Evolutionary conservation across 2,888 invertebrate species (phyloP), one percentile per base, ranked within the genome.

Genomic region (Glaucopsyche alexis): DNA sequence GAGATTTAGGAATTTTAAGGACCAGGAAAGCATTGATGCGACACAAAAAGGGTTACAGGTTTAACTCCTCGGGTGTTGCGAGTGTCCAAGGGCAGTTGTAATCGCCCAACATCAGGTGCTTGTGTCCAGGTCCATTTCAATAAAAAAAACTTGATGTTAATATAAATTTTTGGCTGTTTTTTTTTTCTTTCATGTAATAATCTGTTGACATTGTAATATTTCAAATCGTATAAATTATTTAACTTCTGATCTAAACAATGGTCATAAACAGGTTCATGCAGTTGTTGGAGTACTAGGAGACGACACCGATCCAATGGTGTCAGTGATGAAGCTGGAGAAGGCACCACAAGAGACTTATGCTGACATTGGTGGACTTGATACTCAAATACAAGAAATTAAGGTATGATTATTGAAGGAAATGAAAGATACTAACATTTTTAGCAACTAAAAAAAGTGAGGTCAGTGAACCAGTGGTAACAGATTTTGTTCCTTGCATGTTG

Each of bases 301-400:
- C 91, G 99, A 99, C 85, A 99, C 99, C 13, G 99, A 99, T 91
- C 99, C 99, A 6, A 99, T 99, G 99, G 99, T 99, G 3, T 99
- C 99, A 13, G 99, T 99, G 1, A 99, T 99, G 99, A 99, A 99
- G 88, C 91, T 99, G 67, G 99, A 99, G 86, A 99, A 99, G 85
- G 99, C 99, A 9, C 99, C 99, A 0, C 99, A 99, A 87, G 99
- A 99, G 91, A 99, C 99, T 0, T 99, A 99, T 86, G 99, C 99
- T 14, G 99, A 99, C 90, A 99, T 99, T 87, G 99, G 99, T 83
- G 99, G 99, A 16, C 93, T 99, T 13, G 99, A 99, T 84, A 97
- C 97, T 50, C 99, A 99, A 91, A 99, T 99, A 85, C 99, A 93
- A 75, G 93, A 93, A 84, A 93, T 93, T 42, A 93, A 93, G 86